A percentile compares a stretch with the other conserved stretches of the same genome.
These are phyloP conservation scores for Pipistrellus nathusii DNA, from an alignment of 2,797 vertebrate genomes.

Conservation along the genomic window DNA sequence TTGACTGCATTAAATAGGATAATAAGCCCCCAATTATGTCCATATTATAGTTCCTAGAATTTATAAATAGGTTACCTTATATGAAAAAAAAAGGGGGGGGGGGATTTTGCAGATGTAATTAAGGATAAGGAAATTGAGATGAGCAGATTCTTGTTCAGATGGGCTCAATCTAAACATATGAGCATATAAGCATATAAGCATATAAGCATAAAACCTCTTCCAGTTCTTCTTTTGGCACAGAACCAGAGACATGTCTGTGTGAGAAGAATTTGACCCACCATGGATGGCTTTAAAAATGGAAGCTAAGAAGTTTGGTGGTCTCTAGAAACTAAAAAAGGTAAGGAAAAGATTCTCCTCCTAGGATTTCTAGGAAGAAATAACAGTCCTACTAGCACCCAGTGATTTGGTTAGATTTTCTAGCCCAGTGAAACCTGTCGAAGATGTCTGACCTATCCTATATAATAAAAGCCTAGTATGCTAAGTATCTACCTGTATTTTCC, in stretches of 20 bases:
- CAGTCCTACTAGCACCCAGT: background rate
- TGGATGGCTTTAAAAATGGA: background rate
- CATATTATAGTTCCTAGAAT: background rate
- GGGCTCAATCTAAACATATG: background rate
- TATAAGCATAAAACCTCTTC: background rate
- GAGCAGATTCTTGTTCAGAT: background rate
- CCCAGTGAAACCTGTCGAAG: background rate
- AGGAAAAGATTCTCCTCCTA: background rate
- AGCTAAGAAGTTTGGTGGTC: background rate
- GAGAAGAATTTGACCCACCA: background rate
- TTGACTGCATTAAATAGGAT: too few species aligned
- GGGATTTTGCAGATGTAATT: background rate
- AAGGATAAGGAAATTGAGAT: background rate
- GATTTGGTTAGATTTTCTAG: background rate
- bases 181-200: too few species aligned
- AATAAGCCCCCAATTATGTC: background rate
- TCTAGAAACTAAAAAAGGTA: background rate
- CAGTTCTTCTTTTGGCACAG: background rate
- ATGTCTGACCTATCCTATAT: background rate
- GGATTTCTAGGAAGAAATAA: background rate
- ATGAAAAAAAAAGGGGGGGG: background rate
- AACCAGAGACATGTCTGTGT: background rate
- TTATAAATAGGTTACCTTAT: background rate
- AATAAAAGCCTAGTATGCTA: too few species aligned
- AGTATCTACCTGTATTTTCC: too few species aligned